A percentile compares a stretch with the other conserved stretches of the same genome.
phyloP scores from a whole-genome alignment of 2,888 invertebrate genomes.

The Torymus tubicola region DNA sequence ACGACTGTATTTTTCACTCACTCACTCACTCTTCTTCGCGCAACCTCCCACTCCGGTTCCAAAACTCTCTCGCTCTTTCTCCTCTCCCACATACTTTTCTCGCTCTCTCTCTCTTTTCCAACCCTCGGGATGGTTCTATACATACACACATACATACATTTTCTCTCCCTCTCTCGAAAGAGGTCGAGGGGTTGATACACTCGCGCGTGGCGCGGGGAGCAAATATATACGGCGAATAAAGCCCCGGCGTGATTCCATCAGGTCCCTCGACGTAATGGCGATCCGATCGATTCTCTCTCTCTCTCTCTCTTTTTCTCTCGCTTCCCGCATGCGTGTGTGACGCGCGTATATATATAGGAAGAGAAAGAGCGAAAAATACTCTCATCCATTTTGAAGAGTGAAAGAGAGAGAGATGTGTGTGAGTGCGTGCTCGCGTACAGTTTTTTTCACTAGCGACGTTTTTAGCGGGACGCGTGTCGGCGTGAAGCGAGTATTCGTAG shows the following conservation, averaged over 20 bases:
- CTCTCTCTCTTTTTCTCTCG: not conserved
- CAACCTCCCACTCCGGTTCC: not conserved
- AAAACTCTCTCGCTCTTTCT: not conserved
- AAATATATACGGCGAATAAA: slow-evolving; percentile 69
- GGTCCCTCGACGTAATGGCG: slow-evolving; percentile 73
- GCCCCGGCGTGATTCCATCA: slow-evolving; percentile 73
- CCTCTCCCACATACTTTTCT: not conserved
- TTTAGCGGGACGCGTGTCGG: not conserved
- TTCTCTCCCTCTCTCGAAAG: slow-evolving; percentile 16
- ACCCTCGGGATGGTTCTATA: slow-evolving; percentile 17
- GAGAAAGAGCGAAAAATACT: slow-evolving; percentile 20
- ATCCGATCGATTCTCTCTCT: slow-evolving; percentile 71
- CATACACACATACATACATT: not conserved
- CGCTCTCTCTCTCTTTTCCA: slow-evolving; percentile 37
- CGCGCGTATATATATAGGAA: not conserved
- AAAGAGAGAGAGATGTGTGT: not conserved
- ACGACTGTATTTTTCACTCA: not conserved
- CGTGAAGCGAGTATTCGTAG: slow-evolving; percentile 1
- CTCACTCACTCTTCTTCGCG: no score
- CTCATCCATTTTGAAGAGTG: slow-evolving; percentile 2
- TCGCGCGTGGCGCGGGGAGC: slow-evolving; percentile 62
- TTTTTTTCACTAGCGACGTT: not conserved
- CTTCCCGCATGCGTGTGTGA: not conserved
- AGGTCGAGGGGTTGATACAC: slow-evolving; percentile 47
- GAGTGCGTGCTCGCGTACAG: not conserved